Evolutionary conservation across 2,888 invertebrate genomes (phyloP), one percentile per base, ranked within the genome.

Genomic region (Oligia fasciuncula): DNA sequence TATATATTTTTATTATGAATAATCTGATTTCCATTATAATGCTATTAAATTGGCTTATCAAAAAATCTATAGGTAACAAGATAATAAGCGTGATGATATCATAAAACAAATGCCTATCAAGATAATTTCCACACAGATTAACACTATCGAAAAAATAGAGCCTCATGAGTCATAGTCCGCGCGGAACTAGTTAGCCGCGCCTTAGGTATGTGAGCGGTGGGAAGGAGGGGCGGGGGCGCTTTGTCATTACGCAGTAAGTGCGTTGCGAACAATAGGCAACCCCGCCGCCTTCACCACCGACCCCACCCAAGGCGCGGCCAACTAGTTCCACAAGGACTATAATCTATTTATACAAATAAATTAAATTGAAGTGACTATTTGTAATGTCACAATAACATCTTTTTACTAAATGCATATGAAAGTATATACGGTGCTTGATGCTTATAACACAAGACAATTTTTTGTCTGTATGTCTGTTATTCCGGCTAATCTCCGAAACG

Each of bases 11-110:
- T 46, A 5, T 72, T 57, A 63, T 13, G 1, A 4, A 51, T 35
- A 13, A 35, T 13, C 8, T 49, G 9, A 83, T 83, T 68, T 46
- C 9, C 66, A 80, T 74, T 2, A 85, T 74, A 46, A 2, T 4
- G 11, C 9, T 23, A 73, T 85, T 5, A 57, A 54, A 17, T n/a
- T 35, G 17, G 19, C 43, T 72, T 54, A 60, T 66, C 54, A 29
- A 35, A 62, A 29, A 65, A 60, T 54, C 23, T 67, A 19, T 66
- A 54, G 19, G 54, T 23, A n/a, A 72, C 74, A 75, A 65, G 54
- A 40, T 68, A n/a, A 72, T 72, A 72, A 75, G 14, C 6, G 29
- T 29, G 9, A 60, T 57, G 13, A 60, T 60, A 40, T 60, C 40
- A 23, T 62, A 57, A 67, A 71, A 85, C 14, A 65, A 69, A 70